These are phyloP conservation scores for Rhimphoctona megacephalus DNA, from an alignment of 2,888 invertebrate genomes.

Conservation along the genomic window DNA sequence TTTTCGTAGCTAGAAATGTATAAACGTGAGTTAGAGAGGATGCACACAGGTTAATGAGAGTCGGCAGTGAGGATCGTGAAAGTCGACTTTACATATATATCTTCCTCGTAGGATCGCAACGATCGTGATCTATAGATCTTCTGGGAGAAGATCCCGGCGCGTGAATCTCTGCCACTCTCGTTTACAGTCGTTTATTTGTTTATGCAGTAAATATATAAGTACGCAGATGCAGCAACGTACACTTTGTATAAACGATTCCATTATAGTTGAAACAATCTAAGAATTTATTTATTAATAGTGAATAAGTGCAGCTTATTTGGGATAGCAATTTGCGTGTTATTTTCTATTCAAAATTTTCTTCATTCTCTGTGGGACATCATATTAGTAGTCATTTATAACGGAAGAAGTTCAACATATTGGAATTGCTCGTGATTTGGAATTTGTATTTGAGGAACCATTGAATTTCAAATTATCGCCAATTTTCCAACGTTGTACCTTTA, in stretches of 20 bases:
- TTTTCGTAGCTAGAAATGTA: constrained; percentile 22
- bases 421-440: too few species aligned
- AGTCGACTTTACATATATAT: constrained; percentile 50
- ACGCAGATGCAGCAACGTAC: neutral
- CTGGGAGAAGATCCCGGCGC: constrained; percentile 8
- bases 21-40: constrained; percentile 9
- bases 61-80: constrained; percentile 61
- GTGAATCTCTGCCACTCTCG: constrained; percentile 9
- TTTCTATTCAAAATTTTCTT: neutral
- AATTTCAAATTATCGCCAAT: too few species aligned
- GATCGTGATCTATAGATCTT: constrained; percentile 61
- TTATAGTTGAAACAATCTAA: neutral
- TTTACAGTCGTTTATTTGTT: neutral
- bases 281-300: neutral
- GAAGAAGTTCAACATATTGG: too few species aligned
- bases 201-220: neutral
- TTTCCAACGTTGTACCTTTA: too few species aligned
- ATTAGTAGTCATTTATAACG: neutral
- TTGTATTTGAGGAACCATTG: too few species aligned
- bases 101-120: constrained; percentile 38
- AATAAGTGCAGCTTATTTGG: neutral
- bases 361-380: neutral
- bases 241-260: neutral
- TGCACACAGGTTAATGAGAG: constrained; percentile 40
- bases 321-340: neutral